These are phyloP conservation scores for Cyphomyrus discorhynchus DNA, from an alignment of 2,113 vertebrate species.

Conservation along the genomic window DNA sequence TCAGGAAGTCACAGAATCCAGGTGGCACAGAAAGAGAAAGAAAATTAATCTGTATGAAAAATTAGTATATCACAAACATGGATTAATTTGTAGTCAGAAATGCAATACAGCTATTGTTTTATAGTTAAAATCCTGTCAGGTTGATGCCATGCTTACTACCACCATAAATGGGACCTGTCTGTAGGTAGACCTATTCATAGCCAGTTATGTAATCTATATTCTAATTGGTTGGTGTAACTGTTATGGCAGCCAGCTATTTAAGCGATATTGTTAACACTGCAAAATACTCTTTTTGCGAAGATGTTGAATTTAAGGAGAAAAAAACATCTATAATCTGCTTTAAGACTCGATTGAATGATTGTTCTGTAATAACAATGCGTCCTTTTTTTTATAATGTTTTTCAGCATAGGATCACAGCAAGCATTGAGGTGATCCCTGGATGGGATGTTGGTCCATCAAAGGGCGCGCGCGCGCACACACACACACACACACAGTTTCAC, in stretches of 20 bases:
- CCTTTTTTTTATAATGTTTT: background rate
- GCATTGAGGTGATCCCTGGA: background rate
- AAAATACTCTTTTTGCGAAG: background rate
- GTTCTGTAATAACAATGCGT: background rate
- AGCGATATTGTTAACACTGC: background rate
- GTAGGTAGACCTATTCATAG: conserved; percentile 6
- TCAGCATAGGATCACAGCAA: background rate
- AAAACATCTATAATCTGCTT: background rate
- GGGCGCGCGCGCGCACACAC: background rate
- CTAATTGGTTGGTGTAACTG: background rate
- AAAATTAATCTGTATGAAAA: background rate
- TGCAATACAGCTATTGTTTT: background rate
- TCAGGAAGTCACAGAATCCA: background rate
- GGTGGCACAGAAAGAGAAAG: background rate
- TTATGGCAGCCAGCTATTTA: background rate
- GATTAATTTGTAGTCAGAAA: background rate
- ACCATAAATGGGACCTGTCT: background rate
- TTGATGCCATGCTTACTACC: background rate
- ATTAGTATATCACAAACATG: background rate
- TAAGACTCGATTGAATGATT: background rate
- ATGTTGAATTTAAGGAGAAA: background rate
- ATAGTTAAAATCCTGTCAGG: background rate
- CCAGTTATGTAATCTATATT: background rate
- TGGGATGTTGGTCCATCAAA: background rate
- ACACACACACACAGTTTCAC: background rate